These are phyloP conservation scores for Sandelia bainsii DNA, from an alignment of 2,797 vertebrate genomes.

Conservation along the genomic window DNA sequence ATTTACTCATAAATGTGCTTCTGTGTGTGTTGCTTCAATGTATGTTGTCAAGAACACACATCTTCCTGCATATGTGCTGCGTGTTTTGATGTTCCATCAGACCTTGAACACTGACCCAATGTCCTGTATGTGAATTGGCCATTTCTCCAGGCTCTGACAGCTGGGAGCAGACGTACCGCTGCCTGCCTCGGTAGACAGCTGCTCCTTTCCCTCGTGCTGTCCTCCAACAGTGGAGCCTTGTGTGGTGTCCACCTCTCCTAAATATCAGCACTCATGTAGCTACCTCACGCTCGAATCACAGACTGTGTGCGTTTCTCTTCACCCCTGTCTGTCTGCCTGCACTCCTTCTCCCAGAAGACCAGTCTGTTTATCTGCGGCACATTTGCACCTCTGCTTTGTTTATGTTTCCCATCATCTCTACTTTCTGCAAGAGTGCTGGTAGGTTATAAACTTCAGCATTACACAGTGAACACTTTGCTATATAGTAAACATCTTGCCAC, in stretches of 20 bases:
- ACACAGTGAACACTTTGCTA: constrained; percentile 40
- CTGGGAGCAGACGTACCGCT: constrained; percentile 51
- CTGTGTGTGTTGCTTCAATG: constrained; percentile 24
- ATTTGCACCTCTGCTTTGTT: constrained; percentile 70
- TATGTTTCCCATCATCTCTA: constrained; percentile 61
- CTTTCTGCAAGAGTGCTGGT: constrained; percentile 42
- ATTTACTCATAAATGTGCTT: constrained; percentile 21
- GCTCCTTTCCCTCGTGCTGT: constrained; percentile 62
- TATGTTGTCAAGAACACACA: constrained; percentile 46
- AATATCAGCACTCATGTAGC: constrained; percentile 65
- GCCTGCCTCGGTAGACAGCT: constrained; percentile 70
- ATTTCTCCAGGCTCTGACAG: constrained; percentile 74
- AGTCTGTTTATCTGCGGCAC: constrained; percentile 61
- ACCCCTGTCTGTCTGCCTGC: background rate
- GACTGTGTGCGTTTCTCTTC: constrained; percentile 13
- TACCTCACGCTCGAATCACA: constrained; percentile 42
- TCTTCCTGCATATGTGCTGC: constrained; percentile 48
- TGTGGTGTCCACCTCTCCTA: constrained; percentile 54
- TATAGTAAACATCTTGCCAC: constrained; percentile 41
- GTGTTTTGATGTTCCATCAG: constrained; percentile 53
- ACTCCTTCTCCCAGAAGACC: constrained; percentile 19
- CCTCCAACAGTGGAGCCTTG: constrained; percentile 74
- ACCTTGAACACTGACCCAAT: constrained; percentile 77
- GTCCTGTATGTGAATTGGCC: constrained; percentile 74
- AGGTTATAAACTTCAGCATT: constrained; percentile 40